Percentiles rank a stretch among this genome's conserved stretches.
Conservation (phyloP, 2,113 vertebrate genomes). For the Microtus ochrogaster region DNA sequence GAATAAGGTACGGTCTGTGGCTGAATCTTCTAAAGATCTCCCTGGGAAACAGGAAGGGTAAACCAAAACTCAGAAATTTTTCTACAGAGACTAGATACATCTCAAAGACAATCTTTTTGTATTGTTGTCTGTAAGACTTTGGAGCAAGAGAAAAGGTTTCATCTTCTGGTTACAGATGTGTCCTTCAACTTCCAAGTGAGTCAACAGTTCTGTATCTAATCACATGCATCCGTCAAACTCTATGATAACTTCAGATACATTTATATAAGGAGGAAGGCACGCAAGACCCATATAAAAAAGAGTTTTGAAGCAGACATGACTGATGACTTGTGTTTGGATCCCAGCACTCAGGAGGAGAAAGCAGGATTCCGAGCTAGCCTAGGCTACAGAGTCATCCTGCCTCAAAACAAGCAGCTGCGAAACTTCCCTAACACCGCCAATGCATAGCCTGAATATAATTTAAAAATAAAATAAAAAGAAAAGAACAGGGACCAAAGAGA, state of each 20-base stretch:
- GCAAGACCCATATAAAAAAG: background rate
- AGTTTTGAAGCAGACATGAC: background rate
- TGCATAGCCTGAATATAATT: background rate
- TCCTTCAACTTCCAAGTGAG: background rate
- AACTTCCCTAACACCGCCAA: background rate
- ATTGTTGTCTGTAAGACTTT: background rate
- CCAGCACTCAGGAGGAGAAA: background rate
- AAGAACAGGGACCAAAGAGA: background rate
- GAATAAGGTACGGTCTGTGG: background rate
- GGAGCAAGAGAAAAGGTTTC: background rate
- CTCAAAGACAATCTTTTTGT: background rate
- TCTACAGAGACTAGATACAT: background rate
- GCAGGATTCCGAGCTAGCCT: background rate
- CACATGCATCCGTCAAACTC: background rate
- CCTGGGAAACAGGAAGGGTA: background rate
- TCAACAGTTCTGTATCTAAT: background rate
- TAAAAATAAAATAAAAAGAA: background rate
- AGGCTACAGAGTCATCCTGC: background rate
- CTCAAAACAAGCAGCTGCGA: background rate
- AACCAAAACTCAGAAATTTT: background rate
- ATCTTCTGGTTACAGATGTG: background rate
- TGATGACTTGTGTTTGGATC: background rate
- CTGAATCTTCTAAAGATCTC: background rate
- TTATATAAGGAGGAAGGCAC: background rate
- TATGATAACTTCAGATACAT: background rate